A percentile compares a stretch with the other conserved stretches of the same genome.
Conservation (phyloP, 2,797 vertebrate genomes). For the Natrix natrix region DNA sequence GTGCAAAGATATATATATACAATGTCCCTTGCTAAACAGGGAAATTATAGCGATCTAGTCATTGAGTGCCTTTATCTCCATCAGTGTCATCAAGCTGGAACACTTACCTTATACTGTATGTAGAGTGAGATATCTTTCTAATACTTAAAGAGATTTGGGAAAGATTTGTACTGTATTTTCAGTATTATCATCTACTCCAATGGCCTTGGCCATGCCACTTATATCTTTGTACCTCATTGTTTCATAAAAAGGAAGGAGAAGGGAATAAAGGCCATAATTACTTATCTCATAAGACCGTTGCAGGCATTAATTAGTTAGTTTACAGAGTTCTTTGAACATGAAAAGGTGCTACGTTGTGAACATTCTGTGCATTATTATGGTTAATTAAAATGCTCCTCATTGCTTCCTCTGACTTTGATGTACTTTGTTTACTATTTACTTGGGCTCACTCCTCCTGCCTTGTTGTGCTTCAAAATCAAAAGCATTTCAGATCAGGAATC, state of each 20-base stretch:
- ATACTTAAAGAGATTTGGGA: neutral
- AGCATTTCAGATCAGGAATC: slow-evolving; percentile 44
- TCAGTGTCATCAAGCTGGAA: neutral
- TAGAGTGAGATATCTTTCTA: slow-evolving; percentile 1
- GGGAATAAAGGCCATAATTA: neutral
- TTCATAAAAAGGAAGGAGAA: neutral
- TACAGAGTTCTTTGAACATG: slow-evolving; percentile 32
- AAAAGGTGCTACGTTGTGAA: slow-evolving; percentile 17
- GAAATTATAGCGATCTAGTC: neutral
- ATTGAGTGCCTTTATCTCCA: slow-evolving; percentile 6
- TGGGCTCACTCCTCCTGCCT: slow-evolving; percentile 25
- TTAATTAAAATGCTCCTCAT: slow-evolving; percentile 40
- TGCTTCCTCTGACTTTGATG: slow-evolving; percentile 16
- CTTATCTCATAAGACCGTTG: neutral
- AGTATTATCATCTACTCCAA: neutral
- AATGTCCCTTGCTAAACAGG: neutral
- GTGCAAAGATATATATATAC: neutral
- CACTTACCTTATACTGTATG: neutral
- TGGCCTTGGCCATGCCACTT: slow-evolving; percentile 2
- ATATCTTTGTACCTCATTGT: slow-evolving; percentile 37
- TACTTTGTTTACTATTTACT: slow-evolving; percentile 26
- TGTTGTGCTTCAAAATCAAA: slow-evolving; percentile 33
- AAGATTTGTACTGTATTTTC: neutral
- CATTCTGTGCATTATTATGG: slow-evolving; percentile 9
- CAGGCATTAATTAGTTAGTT: slow-evolving; percentile 19